Evolutionary conservation across 2,888 invertebrate genomes (phyloP).

Genomic region (Selenia dentaria): DNA sequence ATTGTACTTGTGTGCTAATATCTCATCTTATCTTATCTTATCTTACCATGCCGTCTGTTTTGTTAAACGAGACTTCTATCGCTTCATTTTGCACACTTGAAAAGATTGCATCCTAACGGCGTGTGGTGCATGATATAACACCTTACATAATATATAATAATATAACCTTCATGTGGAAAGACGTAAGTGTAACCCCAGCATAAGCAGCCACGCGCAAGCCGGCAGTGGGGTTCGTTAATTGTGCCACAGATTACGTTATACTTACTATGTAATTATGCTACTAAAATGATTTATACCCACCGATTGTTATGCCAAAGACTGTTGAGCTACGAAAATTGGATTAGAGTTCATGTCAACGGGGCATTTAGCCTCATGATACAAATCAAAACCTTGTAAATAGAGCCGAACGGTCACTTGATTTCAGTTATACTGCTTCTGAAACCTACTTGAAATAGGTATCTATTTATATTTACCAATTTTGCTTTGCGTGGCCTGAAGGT

Average conservation of each 20-base stretch:
- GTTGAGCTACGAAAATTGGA: slow-evolving; percentile 54
- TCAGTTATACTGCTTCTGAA: slow-evolving; percentile 23
- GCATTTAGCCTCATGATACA: slow-evolving; percentile 53
- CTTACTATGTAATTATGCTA: slow-evolving; percentile 47
- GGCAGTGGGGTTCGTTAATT: slow-evolving; percentile 50
- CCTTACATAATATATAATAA: too few species aligned
- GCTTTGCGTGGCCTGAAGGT: too few species aligned
- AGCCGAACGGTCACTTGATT: slow-evolving; percentile 32
- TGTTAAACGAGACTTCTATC: too few species aligned
- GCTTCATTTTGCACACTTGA: too few species aligned
- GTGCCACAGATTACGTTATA: slow-evolving; percentile 10
- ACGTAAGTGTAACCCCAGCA: background rate
- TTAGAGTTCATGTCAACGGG: slow-evolving; percentile 58
- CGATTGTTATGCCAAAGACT: slow-evolving; percentile 55
- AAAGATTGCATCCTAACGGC: too few species aligned
- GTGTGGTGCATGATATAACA: too few species aligned
- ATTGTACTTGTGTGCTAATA: too few species aligned
- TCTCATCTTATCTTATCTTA: too few species aligned
- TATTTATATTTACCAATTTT: too few species aligned
- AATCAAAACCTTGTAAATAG: slow-evolving; percentile 40
- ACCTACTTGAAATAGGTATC: slow-evolving; percentile 21
- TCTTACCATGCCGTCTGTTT: too few species aligned
- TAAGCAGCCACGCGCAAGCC: slow-evolving; percentile 36
- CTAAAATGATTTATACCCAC: slow-evolving; percentile 68
- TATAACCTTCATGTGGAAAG: too few species aligned